phyloP scores from a whole-genome alignment of 2,888 invertebrate species.

The Drosophila birchii region DNA sequence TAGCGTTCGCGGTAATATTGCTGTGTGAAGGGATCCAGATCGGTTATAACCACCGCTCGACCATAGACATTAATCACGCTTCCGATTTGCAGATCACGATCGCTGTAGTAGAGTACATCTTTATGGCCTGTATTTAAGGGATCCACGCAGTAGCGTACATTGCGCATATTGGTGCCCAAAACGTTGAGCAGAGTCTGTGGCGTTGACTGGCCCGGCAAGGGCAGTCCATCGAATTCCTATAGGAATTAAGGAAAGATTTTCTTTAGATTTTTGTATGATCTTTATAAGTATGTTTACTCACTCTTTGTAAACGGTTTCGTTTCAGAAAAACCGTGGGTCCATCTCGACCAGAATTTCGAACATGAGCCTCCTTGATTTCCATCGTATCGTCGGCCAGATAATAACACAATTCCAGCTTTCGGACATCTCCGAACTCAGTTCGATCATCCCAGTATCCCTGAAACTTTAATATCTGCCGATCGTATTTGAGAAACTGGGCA shows the following conservation, averaged over 20 bases:
- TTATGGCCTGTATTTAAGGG: constrained; percentile 86
- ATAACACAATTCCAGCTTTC: constrained; percentile 92
- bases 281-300: constrained; percentile 74
- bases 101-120: constrained; percentile 81
- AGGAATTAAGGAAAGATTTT: background rate
- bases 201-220: constrained; percentile 85
- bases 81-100: constrained; percentile 92
- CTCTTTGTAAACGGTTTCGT: constrained; percentile 91
- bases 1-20: constrained; percentile 89
- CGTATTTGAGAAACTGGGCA: constrained; percentile 93
- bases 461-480: constrained; percentile 90
- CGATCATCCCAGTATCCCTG: constrained; percentile 97
- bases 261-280: background rate
- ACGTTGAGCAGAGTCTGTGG: constrained; percentile 88
- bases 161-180: constrained; percentile 86
- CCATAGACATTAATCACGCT: constrained; percentile 92
- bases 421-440: constrained; percentile 90
- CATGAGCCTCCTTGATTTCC: constrained; percentile 91
- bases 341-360: constrained; percentile 89
- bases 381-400: constrained; percentile 95
- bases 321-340: constrained; percentile 90
- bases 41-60: constrained; percentile 91
- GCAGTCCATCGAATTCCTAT: constrained; percentile 78
- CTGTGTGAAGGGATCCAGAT: constrained; percentile 94
- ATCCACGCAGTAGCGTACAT: constrained; percentile 87